Evolutionary conservation across 1,140 invertebrate species (phyloP), one percentile per base, ranked within the genome.

Genomic region (Euwallacea similis): DNA sequence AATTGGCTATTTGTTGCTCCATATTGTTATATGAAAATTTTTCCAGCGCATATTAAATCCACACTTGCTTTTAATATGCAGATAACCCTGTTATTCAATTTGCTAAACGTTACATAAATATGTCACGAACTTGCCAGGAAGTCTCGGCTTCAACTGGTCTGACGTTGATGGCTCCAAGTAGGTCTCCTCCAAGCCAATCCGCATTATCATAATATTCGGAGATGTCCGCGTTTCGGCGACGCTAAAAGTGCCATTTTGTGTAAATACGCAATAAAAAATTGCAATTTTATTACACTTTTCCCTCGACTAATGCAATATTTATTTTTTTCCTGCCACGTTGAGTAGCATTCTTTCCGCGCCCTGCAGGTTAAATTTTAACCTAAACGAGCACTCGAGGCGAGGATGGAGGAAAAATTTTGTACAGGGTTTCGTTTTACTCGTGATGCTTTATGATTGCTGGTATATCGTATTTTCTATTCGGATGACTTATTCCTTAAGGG

Each of bases 281-380:
- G 55, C 55, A 55, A 16, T 59, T 68, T 68, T 68, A 68, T 68
- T 68, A 61, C 55, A 61, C 42, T 41, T 42, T 41, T 7, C 55
- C 55, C 66, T 43, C 8, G 15, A 16, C 66, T 68, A 61, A 68
- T 68, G 58, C 66, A 68, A 60, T 68, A 68, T 68, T 68, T 60
- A 68, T 68, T 68, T n/a, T 66, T 68, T 68, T 61, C 55, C 55
- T 13, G 10, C 11, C 42, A 6, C 16, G 16, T 56, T 13, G 13
- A 66, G 53, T 41, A 11, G 42, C 55, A 60, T 68, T 68, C 55
- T 68, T 68, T 55, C 10, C 58, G 15, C 66, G 21, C 42, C 66
- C 66, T 8, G 66, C 58, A 61, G 54, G 66, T 68, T 59, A 68
- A 68, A 68, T 46, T 68, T 68, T 58, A 68, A 68, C 58, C 66